phyloP scores from a whole-genome alignment of 1,140 invertebrate genomes.

The Orchestia grillus region DNA sequence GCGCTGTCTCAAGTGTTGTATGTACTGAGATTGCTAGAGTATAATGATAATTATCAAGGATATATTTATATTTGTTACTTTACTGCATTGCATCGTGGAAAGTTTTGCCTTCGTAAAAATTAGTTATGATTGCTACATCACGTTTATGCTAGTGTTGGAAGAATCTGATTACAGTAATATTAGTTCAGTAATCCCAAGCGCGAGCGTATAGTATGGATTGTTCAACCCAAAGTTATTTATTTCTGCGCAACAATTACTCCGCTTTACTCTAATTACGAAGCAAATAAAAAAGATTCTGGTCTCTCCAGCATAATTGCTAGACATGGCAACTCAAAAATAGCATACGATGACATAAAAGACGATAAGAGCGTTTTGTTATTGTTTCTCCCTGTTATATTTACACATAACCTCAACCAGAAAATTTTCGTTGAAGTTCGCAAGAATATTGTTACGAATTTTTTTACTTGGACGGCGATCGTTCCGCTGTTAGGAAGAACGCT shows the following conservation, averaged over 20 bases:
- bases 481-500: background rate
- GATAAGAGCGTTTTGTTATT: background rate
- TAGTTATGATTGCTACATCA: background rate
- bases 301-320: background rate
- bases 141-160: background rate
- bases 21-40: background rate
- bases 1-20: background rate
- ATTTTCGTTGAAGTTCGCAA: background rate
- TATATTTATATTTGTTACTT: background rate
- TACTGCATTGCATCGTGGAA: background rate
- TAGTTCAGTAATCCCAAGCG: too few relatives aligned
- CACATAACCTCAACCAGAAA: background rate
- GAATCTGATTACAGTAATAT: background rate
- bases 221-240: too few relatives aligned
- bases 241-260: too few relatives aligned
- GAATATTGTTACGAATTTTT: background rate
- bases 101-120: background rate
- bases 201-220: too few relatives aligned
- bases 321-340: background rate
- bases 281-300: background rate
- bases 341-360: background rate
- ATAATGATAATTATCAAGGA: background rate
- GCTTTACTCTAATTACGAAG: background rate
- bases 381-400: background rate
- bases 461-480: background rate